Evolutionary conservation across 2,113 vertebrate genomes (phyloP).

Genomic region (Corythornis cristatus): DNA sequence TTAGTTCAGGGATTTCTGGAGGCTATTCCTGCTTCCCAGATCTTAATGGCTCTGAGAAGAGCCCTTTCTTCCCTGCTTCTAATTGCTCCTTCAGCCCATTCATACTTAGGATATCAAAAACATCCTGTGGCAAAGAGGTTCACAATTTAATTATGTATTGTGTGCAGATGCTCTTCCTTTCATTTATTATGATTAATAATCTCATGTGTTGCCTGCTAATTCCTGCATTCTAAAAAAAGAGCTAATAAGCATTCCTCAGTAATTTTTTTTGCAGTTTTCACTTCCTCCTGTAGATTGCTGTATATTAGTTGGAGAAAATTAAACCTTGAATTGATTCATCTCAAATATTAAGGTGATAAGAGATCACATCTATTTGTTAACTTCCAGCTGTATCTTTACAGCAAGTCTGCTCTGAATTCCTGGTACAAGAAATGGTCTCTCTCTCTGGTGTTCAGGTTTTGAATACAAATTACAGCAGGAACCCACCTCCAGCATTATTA

Average conservation of each 20-base stretch:
- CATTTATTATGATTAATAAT: background rate
- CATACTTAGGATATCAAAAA: background rate
- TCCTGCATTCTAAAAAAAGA: background rate
- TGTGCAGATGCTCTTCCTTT: background rate
- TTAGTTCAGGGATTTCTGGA: background rate
- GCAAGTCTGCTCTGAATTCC: background rate
- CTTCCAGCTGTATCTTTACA: background rate
- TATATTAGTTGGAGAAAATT: background rate
- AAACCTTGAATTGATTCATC: background rate
- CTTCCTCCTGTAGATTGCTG: background rate
- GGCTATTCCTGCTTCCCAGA: background rate
- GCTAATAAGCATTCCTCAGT: background rate
- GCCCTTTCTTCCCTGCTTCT: background rate
- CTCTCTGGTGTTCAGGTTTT: background rate
- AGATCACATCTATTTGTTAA: background rate
- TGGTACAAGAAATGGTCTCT: background rate
- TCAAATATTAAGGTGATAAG: background rate
- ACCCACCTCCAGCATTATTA: background rate
- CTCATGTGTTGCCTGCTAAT: background rate
- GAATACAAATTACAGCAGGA: slow-evolving; percentile 14
- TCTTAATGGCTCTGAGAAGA: background rate
- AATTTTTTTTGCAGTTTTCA: background rate
- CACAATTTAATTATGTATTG: background rate
- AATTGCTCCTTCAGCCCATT: slow-evolving; percentile 17
- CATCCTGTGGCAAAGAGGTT: background rate